Percentiles rank a stretch among this genome's conserved stretches.
Conservation (phyloP, 1,140 invertebrate species). For the Araneus ventricosus region DNA sequence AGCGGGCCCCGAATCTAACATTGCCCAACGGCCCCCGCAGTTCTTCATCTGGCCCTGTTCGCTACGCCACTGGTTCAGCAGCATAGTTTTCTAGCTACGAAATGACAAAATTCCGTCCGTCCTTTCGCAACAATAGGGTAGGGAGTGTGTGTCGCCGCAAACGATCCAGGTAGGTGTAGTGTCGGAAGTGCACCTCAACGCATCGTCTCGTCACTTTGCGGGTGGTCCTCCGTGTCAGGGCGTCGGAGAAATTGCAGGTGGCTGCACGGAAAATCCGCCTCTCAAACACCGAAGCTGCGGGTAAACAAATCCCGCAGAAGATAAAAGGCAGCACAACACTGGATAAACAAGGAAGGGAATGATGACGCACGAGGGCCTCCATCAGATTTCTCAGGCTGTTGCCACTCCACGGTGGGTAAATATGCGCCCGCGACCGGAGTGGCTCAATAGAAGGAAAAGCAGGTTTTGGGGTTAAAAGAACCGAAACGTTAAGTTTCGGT, state of each 20-base stretch:
- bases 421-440: background rate
- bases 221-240: constrained; percentile 3
- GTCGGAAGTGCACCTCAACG: background rate
- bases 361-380: constrained; percentile 49
- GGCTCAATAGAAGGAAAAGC: background rate
- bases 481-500: too few species aligned
- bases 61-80: too few species aligned
- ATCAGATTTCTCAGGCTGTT: background rate
- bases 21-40: too few species aligned
- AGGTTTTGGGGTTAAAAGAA: too few species aligned
- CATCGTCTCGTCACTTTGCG: background rate
- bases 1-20: too few species aligned
- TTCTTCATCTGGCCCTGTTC: too few species aligned
- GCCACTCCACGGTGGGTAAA: background rate
- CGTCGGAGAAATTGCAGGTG: constrained; percentile 62
- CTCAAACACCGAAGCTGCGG: constrained; percentile 60
- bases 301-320: constrained; percentile 64
- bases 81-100: too few species aligned
- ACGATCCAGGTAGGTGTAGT: background rate
- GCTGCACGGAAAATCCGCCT: constrained; percentile 59
- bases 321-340: background rate
- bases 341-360: constrained; percentile 6
- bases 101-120: too few species aligned
- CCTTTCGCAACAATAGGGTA: background rate
- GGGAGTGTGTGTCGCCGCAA: background rate